Percentiles rank a stretch among this genome's conserved stretches.
These are phyloP conservation scores for Cephus nigrinus DNA, from an alignment of 2,888 invertebrate genomes.

Conservation along the genomic window DNA sequence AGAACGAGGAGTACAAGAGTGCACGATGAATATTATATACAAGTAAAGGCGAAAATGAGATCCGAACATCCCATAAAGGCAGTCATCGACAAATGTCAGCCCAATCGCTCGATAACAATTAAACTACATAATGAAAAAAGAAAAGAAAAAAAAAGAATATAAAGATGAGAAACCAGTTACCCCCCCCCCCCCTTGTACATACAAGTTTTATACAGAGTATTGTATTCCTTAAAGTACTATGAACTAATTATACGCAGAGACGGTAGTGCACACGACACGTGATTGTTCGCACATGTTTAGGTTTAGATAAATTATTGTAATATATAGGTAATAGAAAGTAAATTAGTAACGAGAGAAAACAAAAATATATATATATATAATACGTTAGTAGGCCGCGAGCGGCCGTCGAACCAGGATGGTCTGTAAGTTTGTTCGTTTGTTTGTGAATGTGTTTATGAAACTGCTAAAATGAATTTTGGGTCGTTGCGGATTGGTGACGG, in stretches of 20 bases:
- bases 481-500: background rate
- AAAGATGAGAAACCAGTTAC: constrained; percentile 52
- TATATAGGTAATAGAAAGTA: constrained; percentile 37
- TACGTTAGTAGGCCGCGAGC: constrained; percentile 4
- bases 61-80: constrained; percentile 31
- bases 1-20: constrained; percentile 2
- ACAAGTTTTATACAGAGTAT: constrained; percentile 66
- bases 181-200: constrained; percentile 62
- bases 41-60: constrained; percentile 16
- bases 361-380: constrained; percentile 19
- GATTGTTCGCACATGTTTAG: constrained; percentile 64
- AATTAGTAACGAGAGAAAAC: constrained; percentile 24
- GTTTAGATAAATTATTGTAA: constrained; percentile 50
- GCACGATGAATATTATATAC: background rate
- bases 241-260: constrained; percentile 17
- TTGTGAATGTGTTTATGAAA: constrained; percentile 40
- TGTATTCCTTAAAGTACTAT: constrained; percentile 57
- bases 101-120: constrained; percentile 40
- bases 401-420: constrained; percentile 32
- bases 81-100: constrained; percentile 33
- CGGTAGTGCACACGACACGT: constrained; percentile 62
- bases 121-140: constrained; percentile 15
- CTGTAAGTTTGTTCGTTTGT: constrained; percentile 43
- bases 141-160: background rate
- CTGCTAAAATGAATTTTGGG: constrained; percentile 37